A percentile compares a stretch with the other conserved stretches of the same genome.
Evolutionary conservation across 1,140 invertebrate genomes (phyloP).

Genomic region (Drosophila albomicans): DNA sequence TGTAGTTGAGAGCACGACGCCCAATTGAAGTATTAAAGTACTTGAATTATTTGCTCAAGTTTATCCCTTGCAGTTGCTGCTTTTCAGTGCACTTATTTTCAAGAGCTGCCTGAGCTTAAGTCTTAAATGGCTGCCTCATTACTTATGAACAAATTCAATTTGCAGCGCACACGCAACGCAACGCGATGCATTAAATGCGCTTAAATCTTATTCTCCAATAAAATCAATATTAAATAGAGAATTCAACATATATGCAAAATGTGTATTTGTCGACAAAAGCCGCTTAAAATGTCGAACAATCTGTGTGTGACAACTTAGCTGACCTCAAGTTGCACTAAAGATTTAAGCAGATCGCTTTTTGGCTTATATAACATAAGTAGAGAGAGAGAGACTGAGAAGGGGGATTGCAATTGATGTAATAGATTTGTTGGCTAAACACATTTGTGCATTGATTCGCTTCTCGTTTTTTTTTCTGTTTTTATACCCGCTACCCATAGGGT

Average conservation of each 20-base stretch:
- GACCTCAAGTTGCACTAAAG: slow-evolving; percentile 1
- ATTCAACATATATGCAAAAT: too few species aligned
- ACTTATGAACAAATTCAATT: not conserved
- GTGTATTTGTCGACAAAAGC: too few species aligned
- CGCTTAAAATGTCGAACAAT: not conserved
- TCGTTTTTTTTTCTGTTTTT: slow-evolving; percentile 3
- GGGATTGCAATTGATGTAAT: slow-evolving; percentile 5
- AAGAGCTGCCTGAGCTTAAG: not conserved
- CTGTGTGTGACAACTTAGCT: not conserved
- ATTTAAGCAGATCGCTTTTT: not conserved
- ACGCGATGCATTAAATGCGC: too few species aligned
- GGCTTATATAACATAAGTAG: not conserved
- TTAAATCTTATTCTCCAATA: too few species aligned
- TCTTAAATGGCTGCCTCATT: not conserved
- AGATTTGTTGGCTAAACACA: slow-evolving; percentile 7
- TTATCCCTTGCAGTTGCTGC: not conserved
- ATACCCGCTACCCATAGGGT: too few species aligned
- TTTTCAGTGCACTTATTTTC: not conserved
- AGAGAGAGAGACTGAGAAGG: not conserved
- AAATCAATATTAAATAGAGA: too few species aligned
- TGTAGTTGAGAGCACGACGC: not conserved
- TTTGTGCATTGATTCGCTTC: slow-evolving; percentile 8
- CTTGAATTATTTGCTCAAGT: slow-evolving; percentile 12
- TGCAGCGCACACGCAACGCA: not conserved
- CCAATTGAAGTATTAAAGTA: slow-evolving; percentile 10